Conservation (phyloP, 1,140 invertebrate species). For the Neuroterus valhalla region DNA sequence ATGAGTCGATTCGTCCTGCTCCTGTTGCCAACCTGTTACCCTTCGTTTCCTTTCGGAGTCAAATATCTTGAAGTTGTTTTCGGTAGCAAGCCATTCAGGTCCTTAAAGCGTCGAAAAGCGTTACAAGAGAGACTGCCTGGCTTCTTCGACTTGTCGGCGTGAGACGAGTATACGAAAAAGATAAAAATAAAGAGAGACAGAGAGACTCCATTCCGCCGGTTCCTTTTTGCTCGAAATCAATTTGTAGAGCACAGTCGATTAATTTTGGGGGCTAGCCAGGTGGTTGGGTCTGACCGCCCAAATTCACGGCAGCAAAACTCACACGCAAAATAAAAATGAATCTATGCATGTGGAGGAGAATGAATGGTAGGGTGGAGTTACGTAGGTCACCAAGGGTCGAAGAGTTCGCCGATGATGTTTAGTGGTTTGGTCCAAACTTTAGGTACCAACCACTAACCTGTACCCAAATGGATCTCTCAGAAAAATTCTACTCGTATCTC, state of each 20-base stretch:
- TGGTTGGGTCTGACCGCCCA: conserved; percentile 38
- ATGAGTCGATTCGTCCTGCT: conserved; percentile 1
- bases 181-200: not conserved
- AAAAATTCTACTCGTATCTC: not conserved
- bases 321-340: conserved; percentile 2
- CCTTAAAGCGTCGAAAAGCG: conserved; percentile 43
- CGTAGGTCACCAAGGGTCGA: conserved; percentile 32
- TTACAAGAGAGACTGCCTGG: conserved; percentile 38
- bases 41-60: not conserved
- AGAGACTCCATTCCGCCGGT: conserved; percentile 15
- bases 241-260: conserved; percentile 63
- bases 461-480: not conserved
- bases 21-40: conserved; percentile 1
- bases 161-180: not conserved
- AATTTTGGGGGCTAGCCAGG: conserved; percentile 56
- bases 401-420: conserved; percentile 13
- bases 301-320: not conserved
- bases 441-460: too few relatives aligned
- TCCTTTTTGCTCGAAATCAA: conserved; percentile 63
- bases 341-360: not conserved
- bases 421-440: conserved; percentile 20
- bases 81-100: conserved; percentile 36
- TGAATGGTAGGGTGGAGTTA: conserved; percentile 9
- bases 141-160: conserved; percentile 24
- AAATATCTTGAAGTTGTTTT: not conserved